Conservation (phyloP, 2,888 invertebrate genomes). For the Protophormia terraenovae region DNA sequence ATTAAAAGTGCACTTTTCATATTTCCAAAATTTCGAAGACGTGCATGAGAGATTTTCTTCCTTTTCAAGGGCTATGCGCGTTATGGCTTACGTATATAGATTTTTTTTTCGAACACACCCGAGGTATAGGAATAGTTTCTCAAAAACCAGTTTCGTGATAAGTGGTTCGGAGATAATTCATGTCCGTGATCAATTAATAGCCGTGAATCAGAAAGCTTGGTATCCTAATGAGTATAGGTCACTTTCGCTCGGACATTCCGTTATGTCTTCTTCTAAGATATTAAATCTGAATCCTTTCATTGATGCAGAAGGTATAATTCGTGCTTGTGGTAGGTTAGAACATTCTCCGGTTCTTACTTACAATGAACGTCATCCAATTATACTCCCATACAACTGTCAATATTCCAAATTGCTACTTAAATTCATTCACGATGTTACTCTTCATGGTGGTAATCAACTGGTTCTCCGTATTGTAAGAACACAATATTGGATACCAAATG, state of each 20-base stretch:
- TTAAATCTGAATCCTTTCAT: slow-evolving; percentile 17
- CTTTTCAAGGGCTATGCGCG: slow-evolving; percentile 26
- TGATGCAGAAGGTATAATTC: slow-evolving; percentile 21
- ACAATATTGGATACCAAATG: neutral
- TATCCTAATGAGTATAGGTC: slow-evolving; percentile 26
- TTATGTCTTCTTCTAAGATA: slow-evolving; percentile 26
- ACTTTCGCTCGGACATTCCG: neutral
- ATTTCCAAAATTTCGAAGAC: neutral
- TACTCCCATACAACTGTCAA: neutral
- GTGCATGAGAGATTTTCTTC: slow-evolving; percentile 37
- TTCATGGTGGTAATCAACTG: too few relatives aligned
- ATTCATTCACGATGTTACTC: neutral
- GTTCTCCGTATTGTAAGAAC: neutral
- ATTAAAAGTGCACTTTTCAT: neutral
- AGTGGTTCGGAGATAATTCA: neutral
- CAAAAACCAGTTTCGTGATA: neutral
- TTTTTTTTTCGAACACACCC: slow-evolving; percentile 24
- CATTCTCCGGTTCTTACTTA: neutral
- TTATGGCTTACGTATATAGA: slow-evolving; percentile 44
- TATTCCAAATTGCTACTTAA: neutral
- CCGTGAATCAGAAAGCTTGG: neutral
- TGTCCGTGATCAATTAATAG: neutral
- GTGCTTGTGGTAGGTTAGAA: slow-evolving; percentile 26
- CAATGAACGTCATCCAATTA: neutral
- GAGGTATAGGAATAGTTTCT: neutral